Conservation (phyloP, 2,113 vertebrate genomes). For the Sminthopsis crassicaudata region DNA sequence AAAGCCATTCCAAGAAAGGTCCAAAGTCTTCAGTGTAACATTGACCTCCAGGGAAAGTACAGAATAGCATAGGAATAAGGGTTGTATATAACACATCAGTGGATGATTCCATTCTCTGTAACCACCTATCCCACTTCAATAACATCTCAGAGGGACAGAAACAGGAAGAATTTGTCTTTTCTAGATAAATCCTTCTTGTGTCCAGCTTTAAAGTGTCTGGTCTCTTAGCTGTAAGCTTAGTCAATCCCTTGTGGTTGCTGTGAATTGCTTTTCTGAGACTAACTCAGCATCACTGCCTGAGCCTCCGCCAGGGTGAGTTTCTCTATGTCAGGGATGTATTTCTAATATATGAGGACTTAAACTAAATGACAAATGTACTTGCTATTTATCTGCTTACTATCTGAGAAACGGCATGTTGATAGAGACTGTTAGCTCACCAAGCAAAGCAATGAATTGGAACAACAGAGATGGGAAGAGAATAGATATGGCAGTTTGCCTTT, state of each 20-base stretch:
- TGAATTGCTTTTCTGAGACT: not conserved
- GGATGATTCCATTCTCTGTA: not conserved
- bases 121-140: not conserved
- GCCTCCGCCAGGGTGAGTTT: not conserved
- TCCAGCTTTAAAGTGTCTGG: not conserved
- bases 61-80: constrained; percentile 25
- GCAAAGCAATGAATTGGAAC: not conserved
- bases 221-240: not conserved
- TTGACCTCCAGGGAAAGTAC: constrained; percentile 85
- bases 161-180: not conserved
- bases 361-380: not conserved
- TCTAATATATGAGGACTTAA: not conserved
- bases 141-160: not conserved
- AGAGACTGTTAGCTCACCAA: not conserved
- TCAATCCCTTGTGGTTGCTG: not conserved
- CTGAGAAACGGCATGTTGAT: not conserved
- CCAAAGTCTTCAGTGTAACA: constrained; percentile 86
- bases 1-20: constrained; percentile 92
- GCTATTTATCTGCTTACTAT: not conserved
- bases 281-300: not conserved
- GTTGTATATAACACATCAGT: not conserved
- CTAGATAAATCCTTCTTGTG: not conserved
- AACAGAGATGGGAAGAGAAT: not conserved
- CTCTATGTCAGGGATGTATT: not conserved
- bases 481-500: not conserved